These are phyloP conservation scores for Nannoperca australis DNA, from an alignment of 2,797 vertebrate genomes.

Conservation along the genomic window DNA sequence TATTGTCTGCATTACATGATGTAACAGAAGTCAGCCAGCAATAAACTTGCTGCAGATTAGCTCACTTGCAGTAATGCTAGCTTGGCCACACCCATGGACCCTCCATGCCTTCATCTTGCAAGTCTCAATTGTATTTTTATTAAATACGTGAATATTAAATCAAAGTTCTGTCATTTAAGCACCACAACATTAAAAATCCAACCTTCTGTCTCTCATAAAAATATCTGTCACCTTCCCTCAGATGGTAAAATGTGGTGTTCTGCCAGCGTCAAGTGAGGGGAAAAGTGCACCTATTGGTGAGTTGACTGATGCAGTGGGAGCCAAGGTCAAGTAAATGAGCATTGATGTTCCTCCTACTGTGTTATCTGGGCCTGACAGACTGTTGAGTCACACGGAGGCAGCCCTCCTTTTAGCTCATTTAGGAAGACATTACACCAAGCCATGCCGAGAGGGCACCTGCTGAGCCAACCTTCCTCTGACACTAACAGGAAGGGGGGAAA, in stretches of 20 bases:
- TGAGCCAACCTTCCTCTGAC: slow-evolving; percentile 65
- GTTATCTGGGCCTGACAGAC: slow-evolving; percentile 78
- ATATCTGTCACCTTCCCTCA: not conserved
- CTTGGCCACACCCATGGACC: too few relatives aligned
- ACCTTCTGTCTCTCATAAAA: slow-evolving; percentile 11
- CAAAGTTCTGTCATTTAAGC: slow-evolving; percentile 9
- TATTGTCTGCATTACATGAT: not conserved
- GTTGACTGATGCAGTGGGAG: slow-evolving; percentile 55
- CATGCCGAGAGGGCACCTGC: slow-evolving; percentile 64
- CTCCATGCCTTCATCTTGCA: not conserved
- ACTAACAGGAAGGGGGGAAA: slow-evolving; percentile 26
- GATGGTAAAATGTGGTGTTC: slow-evolving; percentile 20
- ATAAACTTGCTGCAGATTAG: not conserved
- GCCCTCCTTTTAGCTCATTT: slow-evolving; percentile 70
- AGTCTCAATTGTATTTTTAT: slow-evolving; percentile 1
- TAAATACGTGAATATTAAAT: slow-evolving; percentile 3
- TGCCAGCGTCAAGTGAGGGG: slow-evolving; percentile 31
- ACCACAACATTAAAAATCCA: not conserved
- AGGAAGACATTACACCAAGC: slow-evolving; percentile 68
- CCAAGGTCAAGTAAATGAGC: slow-evolving; percentile 74
- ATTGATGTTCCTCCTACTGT: slow-evolving; percentile 66
- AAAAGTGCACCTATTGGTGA: slow-evolving; percentile 33
- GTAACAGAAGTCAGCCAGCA: not conserved
- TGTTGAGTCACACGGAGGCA: slow-evolving; percentile 69
- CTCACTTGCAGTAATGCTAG: too few relatives aligned